Evolutionary conservation across 2,888 invertebrate genomes (phyloP).

Genomic region (Microlaimidae sp.): DNA sequence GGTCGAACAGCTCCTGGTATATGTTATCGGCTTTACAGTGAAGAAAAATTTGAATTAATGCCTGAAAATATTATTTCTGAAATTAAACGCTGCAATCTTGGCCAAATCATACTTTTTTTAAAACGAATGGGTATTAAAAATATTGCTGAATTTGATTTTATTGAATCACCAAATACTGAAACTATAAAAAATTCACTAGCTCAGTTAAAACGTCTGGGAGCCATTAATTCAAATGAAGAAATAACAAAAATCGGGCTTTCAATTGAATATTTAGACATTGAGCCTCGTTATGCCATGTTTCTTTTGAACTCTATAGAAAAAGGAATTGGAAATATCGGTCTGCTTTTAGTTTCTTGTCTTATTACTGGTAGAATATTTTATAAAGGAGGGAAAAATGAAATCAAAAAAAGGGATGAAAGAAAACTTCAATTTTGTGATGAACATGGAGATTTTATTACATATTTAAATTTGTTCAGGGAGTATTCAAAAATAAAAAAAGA

Average conservation of each 20-base stretch:
- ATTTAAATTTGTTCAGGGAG: background rate
- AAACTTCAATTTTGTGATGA: background rate
- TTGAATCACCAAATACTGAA: constrained; percentile 23
- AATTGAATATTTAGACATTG: background rate
- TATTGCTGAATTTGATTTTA: constrained; percentile 32
- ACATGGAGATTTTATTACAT: background rate
- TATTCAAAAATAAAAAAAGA: background rate
- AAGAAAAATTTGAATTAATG: constrained; percentile 31
- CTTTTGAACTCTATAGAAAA: background rate
- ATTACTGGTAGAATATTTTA: constrained; percentile 1
- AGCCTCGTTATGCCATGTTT: background rate
- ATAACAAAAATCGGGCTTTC: background rate
- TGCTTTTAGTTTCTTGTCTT: background rate
- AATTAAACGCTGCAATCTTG: background rate
- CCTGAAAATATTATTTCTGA: constrained; percentile 31
- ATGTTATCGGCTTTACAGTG: constrained; percentile 36
- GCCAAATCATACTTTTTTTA: background rate
- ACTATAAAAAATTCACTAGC: background rate
- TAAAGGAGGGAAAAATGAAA: background rate
- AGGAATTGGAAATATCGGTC: background rate
- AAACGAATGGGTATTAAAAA: constrained; percentile 26
- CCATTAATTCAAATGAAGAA: background rate
- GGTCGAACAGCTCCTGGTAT: constrained; percentile 36
- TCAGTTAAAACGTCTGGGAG: constrained; percentile 20
- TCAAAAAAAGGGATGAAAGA: background rate